Percentiles rank a stretch among this genome's conserved stretches.
Evolutionary conservation across 2,113 vertebrate species (phyloP).

Genomic region (Cisticola juncidis): DNA sequence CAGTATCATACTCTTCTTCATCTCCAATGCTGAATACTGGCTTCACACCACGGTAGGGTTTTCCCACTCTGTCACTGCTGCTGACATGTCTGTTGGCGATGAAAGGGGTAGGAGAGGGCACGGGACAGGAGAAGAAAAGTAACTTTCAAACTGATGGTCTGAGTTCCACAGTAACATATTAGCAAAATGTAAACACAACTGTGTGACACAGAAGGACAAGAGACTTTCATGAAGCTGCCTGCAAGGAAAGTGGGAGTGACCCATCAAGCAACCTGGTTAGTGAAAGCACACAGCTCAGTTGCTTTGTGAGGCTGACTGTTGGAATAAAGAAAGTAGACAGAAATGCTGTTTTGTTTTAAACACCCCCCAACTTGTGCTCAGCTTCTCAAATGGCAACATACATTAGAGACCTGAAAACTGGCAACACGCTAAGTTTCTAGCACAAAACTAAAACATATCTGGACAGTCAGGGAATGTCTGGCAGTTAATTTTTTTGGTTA

Average conservation of each 20-base stretch:
- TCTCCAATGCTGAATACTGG: conserved; percentile 98
- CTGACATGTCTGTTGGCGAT: conserved; percentile 87
- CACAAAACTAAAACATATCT: background rate
- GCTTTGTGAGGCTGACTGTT: background rate
- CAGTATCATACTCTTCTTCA: conserved; percentile 97
- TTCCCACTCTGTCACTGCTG: conserved; percentile 95
- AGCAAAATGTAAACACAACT: conserved; percentile 3
- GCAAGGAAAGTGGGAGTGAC: conserved; percentile 36
- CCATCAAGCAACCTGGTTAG: conserved; percentile 41
- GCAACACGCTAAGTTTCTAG: background rate
- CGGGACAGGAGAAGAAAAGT: background rate
- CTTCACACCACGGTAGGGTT: conserved; percentile 96
- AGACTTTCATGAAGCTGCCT: conserved; percentile 18
- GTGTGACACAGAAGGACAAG: background rate
- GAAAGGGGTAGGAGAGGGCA: background rate
- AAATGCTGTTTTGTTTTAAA: background rate
- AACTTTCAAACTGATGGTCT: background rate
- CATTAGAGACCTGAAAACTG: background rate
- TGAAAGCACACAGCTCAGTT: background rate
- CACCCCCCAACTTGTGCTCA: background rate
- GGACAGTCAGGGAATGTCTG: background rate
- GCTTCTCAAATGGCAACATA: background rate
- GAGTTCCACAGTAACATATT: background rate
- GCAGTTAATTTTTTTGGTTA: background rate
- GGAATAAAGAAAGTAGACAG: background rate